Evolutionary conservation across 2,888 invertebrate species (phyloP).

Genomic region (Microdon myrmicae): DNA sequence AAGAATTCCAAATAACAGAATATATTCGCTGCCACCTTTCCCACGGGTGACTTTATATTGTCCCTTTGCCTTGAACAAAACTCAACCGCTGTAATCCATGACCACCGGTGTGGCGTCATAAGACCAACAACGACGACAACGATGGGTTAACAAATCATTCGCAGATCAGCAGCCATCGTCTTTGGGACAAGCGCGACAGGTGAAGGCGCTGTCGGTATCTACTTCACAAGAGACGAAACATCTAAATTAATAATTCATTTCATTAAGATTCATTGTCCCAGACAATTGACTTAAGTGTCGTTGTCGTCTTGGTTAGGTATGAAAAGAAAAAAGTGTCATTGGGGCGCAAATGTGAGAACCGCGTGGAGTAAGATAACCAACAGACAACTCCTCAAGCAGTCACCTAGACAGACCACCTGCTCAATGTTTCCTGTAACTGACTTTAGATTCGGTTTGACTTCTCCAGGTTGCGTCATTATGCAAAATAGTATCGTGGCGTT

Average conservation of each 20-base stretch:
- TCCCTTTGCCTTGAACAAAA: slow-evolving; percentile 6
- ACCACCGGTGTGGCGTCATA: neutral
- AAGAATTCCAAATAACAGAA: no score
- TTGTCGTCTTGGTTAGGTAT: slow-evolving; percentile 33
- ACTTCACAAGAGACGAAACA: slow-evolving; percentile 35
- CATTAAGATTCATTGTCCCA: slow-evolving; percentile 49
- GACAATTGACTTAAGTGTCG: slow-evolving; percentile 42
- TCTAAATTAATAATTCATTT: slow-evolving; percentile 50
- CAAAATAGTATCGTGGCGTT: slow-evolving; percentile 38
- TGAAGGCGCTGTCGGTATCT: slow-evolving; percentile 7
- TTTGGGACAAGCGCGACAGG: slow-evolving; percentile 15
- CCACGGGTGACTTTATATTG: no score
- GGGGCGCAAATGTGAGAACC: slow-evolving; percentile 10
- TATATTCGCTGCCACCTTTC: no score
- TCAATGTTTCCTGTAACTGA: slow-evolving; percentile 15
- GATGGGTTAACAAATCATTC: slow-evolving; percentile 45
- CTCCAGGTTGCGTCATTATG: slow-evolving; percentile 27
- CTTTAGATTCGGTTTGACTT: slow-evolving; percentile 6
- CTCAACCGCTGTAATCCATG: slow-evolving; percentile 21
- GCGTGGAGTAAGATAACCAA: slow-evolving; percentile 10
- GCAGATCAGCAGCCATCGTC: slow-evolving; percentile 37
- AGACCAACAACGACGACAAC: neutral
- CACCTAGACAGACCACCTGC: slow-evolving; percentile 21
- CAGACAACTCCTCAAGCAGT: neutral
- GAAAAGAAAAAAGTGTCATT: slow-evolving; percentile 39